phyloP scores from a whole-genome alignment of 37 sponge, comb jelly and placozoan species.

The Ianthella basta region DNA sequence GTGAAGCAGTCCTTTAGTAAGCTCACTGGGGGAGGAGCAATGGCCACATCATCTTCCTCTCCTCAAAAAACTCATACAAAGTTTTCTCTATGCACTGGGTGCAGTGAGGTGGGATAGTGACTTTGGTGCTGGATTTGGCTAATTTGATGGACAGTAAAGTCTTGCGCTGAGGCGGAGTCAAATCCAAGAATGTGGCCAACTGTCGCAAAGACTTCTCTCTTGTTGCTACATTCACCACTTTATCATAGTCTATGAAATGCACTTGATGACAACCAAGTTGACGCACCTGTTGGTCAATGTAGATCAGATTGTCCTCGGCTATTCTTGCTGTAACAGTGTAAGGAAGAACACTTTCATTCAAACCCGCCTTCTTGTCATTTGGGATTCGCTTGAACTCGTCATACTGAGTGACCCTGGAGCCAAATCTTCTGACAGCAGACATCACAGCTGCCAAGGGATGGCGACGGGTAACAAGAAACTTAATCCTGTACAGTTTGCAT shows the following conservation, averaged over 20 bases:
- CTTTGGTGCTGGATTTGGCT: neutral
- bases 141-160: neutral
- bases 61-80: constrained; percentile 25
- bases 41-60: constrained; percentile 16
- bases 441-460: constrained; percentile 9
- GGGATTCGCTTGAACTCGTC: neutral
- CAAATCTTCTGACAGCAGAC: constrained; percentile 19
- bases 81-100: neutral
- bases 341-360: neutral
- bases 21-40: no score
- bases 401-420: neutral
- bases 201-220: neutral
- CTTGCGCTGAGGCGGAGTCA: neutral
- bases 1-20: no score
- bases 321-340: constrained; percentile 7
- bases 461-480: constrained; percentile 1
- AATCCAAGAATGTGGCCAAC: neutral
- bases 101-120: constrained; percentile 5
- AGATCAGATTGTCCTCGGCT: constrained; percentile 15
- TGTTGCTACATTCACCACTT: neutral
- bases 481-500: constrained; percentile 2
- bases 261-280: constrained; percentile 10
- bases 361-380: neutral
- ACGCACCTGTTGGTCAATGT: constrained; percentile 17
- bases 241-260: neutral